These are phyloP conservation scores for Gortyna flavago DNA, from an alignment of 2,888 invertebrate species.

Conservation along the genomic window DNA sequence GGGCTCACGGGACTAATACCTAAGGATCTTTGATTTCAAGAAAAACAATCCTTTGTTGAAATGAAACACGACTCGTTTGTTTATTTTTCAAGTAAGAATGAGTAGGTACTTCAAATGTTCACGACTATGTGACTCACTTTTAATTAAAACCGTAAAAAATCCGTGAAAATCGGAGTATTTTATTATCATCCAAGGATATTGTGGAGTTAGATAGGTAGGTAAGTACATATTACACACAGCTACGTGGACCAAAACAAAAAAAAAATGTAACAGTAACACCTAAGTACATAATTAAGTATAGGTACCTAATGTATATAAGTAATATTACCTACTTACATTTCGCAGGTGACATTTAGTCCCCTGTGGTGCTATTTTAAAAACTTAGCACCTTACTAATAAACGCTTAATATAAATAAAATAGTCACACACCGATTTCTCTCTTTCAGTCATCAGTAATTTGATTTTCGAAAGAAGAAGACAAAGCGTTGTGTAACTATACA, in stretches of 20 bases:
- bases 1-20: no score
- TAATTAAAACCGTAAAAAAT: constrained; percentile 55
- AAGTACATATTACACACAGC: background rate
- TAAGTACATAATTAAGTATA: background rate
- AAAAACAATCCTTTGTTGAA: background rate
- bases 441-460: no score
- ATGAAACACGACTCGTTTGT: background rate
- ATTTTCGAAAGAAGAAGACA: no score
- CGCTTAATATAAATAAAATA: no score
- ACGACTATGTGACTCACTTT: constrained; percentile 33
- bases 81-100: background rate
- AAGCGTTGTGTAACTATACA: no score
- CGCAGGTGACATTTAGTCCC: background rate
- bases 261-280: background rate
- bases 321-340: background rate
- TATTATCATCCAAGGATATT: constrained; percentile 5
- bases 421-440: no score
- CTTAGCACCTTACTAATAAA: no score
- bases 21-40: background rate
- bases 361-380: background rate
- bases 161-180: constrained; percentile 44
- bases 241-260: background rate
- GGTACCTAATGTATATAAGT: background rate
- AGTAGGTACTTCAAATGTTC: background rate
- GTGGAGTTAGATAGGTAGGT: no score